Evolutionary conservation across 2,797 vertebrate genomes (phyloP), one percentile per base, ranked within the genome.

Genomic region (Pangasius krempfi): DNA sequence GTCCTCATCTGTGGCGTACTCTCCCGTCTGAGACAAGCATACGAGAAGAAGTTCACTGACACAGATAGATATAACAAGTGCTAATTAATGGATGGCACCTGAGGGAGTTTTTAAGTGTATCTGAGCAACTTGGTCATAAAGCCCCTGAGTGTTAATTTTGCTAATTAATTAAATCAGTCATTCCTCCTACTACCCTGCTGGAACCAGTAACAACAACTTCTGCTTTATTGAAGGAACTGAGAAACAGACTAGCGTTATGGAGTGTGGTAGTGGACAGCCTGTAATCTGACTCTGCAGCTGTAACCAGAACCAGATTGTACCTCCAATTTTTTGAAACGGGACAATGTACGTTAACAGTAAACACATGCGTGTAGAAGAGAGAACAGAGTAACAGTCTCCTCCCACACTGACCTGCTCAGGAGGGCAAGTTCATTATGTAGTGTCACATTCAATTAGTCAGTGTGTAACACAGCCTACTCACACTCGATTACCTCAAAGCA

Each of bases 1-100:
- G 90, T 99, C 99, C 82, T 99, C 99, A 80, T 99, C 98, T 1
- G 98, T 99, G 91, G 98, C 98, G 85, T 99, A 99, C 94, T 99
- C 98, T 89, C 98, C 99, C 44, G 98, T 99, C 97, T 99, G 96
- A 94, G 93, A 80, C 20, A 44, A 44, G 70, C 22, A 75, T 27
- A 68, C 4, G 13, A 30, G 58, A 8, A 40, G 37, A 62, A 27
- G 22, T 83, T 84, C 56, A 47, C 9, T 30, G 25, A 70, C 18
- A 52, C 47, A 70, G 64, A 64, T 84, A 68, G 25, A 87, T 58
- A 88, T 75, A 52, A 47, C 14, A 27, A 25, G 6, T 86, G 86
- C 54, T 68, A 75, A 80, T 91, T 72, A 81, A 62, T 56, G 13
- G 5, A 88, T 73, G 8, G 27, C 16, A 60, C 52, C 16, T 44